phyloP scores from a whole-genome alignment of 2,113 vertebrate species.

The Lethenteron reissneri region DNA sequence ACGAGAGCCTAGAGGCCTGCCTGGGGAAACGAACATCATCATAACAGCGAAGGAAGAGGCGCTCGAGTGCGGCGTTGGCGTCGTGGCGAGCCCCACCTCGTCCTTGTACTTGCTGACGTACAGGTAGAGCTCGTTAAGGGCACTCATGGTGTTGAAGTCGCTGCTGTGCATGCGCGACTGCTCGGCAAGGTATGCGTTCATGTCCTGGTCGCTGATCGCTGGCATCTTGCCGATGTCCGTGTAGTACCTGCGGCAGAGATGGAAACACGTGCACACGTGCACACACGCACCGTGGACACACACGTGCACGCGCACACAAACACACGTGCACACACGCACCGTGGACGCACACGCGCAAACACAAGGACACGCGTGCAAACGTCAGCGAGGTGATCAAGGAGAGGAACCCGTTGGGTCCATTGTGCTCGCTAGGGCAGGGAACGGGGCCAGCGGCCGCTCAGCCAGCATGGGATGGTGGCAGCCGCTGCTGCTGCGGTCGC shows the following conservation, averaged over 20 bases:
- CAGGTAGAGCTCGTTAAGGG: slow-evolving; percentile 90
- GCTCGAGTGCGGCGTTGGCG: neutral
- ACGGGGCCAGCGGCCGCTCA: too few species aligned
- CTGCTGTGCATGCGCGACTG: slow-evolving; percentile 97
- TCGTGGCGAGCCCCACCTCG: slow-evolving; percentile 42
- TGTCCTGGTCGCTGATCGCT: slow-evolving; percentile 96
- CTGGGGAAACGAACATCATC: neutral
- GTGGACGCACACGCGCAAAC: too few species aligned
- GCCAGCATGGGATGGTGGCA: too few species aligned
- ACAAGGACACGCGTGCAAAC: too few species aligned
- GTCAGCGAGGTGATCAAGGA: too few species aligned
- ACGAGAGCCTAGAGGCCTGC: too few species aligned
- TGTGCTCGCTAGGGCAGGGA: too few species aligned
- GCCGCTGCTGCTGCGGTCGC: too few species aligned
- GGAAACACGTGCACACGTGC: neutral
- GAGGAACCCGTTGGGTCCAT: too few species aligned
- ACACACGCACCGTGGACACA: too few species aligned
- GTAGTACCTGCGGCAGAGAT: slow-evolving; percentile 47
- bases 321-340: too few species aligned
- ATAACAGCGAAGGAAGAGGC: neutral
- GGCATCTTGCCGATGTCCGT: slow-evolving; percentile 92
- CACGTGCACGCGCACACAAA: too few species aligned
- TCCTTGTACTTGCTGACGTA: slow-evolving; percentile 95
- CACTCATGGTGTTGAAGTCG: slow-evolving; percentile 94
- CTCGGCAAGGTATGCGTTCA: slow-evolving; percentile 93